Evolutionary conservation across 2,113 vertebrate species (phyloP).

Genomic region (Phocoena phocoena): DNA sequence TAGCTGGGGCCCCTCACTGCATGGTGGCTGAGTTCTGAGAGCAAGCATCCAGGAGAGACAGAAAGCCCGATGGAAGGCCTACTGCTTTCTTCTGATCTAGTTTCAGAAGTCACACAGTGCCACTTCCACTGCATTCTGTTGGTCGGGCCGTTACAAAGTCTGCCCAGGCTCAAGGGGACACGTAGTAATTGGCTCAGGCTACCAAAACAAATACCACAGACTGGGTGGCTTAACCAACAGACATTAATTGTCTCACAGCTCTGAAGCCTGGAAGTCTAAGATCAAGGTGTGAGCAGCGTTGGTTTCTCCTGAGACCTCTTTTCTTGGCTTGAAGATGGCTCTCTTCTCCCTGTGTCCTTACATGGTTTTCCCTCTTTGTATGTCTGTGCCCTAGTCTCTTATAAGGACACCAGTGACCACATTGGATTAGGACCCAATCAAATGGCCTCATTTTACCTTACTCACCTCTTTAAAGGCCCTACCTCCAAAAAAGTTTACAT

Average conservation of each 20-base stretch:
- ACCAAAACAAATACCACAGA: accelerated
- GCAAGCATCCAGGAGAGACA: background rate
- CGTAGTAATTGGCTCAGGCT: accelerated
- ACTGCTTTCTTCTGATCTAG: background rate
- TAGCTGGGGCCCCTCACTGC: background rate
- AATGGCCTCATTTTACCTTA: background rate
- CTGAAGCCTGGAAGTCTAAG: background rate
- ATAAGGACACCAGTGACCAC: background rate
- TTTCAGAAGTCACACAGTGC: background rate
- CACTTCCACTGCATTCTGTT: background rate
- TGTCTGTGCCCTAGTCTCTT: background rate
- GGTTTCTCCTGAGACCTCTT: background rate
- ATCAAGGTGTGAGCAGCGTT: accelerated
- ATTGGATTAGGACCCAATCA: background rate
- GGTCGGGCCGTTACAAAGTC: background rate
- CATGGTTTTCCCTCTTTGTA: accelerated
- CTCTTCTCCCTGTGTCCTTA: background rate
- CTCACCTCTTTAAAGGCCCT: background rate
- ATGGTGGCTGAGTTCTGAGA: too few relatives aligned
- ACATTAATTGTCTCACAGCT: background rate
- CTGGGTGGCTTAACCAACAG: too few relatives aligned
- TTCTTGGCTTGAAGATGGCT: too few relatives aligned
- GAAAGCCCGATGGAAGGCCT: background rate
- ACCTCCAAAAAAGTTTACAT: background rate
- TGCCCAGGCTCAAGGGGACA: too few relatives aligned